Percentiles rank a stretch among this genome's conserved stretches.
phyloP scores from a whole-genome alignment of 1,140 invertebrate species.

The Popillia japonica region DNA sequence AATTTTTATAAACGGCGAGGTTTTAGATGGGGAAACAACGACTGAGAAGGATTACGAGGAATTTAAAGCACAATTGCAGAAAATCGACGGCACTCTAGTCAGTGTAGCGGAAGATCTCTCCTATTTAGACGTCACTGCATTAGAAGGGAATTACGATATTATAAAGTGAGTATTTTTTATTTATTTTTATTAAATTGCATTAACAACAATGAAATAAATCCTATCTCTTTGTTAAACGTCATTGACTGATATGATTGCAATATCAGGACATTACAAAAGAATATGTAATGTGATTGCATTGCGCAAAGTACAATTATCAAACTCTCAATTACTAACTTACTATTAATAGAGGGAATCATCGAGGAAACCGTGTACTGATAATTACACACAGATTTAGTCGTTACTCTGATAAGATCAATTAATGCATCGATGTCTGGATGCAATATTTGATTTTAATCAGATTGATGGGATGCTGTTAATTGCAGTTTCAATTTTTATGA shows the following conservation, averaged over 20 bases:
- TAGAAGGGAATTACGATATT: constrained; percentile 54
- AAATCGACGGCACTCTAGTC: constrained; percentile 54
- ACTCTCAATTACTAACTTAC: no score
- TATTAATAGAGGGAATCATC: background rate
- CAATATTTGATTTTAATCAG: no score
- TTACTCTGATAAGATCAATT: background rate
- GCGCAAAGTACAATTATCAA: background rate
- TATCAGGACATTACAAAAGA: background rate
- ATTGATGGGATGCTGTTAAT: no score
- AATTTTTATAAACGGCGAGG: background rate
- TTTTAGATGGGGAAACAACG: constrained; percentile 46
- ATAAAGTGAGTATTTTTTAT: constrained; percentile 49
- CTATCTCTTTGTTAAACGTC: no score
- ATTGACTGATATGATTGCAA: background rate
- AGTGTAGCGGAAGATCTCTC: constrained; percentile 47
- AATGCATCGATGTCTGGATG: no score
- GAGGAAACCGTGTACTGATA: background rate
- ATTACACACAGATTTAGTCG: background rate
- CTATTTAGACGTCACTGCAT: constrained; percentile 52
- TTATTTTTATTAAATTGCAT: background rate
- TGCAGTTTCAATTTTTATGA: no score
- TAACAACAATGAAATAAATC: no score
- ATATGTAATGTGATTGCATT: background rate
- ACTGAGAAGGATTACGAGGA: constrained; percentile 48
- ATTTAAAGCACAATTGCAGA: constrained; percentile 52